These are phyloP conservation scores for Hypotaenidia philippensis DNA, from an alignment of 2,797 vertebrate genomes.

Conservation along the genomic window DNA sequence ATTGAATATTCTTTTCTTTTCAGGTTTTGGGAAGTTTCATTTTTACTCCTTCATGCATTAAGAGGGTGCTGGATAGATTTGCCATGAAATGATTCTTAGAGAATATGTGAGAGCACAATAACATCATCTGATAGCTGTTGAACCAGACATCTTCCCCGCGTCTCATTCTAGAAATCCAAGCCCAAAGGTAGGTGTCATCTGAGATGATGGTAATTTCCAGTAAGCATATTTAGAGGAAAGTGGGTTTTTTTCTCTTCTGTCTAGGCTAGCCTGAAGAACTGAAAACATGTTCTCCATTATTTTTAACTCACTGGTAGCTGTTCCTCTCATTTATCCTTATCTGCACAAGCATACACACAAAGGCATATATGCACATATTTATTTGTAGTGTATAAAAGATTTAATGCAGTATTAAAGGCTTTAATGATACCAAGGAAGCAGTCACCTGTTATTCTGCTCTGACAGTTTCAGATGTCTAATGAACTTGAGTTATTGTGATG, in stretches of 20 bases:
- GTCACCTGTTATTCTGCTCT: conserved; percentile 47
- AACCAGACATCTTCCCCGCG: neutral
- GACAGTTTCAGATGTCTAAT: conserved; percentile 38
- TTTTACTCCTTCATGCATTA: neutral
- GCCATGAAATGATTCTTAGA: neutral
- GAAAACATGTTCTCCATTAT: neutral
- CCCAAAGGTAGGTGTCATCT: neutral
- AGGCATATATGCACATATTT: neutral
- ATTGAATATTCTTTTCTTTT: neutral
- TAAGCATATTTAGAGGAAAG: neutral
- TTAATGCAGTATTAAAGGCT: neutral
- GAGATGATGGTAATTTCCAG: neutral
- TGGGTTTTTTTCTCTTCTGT: neutral
- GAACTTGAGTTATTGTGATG: conserved; percentile 49
- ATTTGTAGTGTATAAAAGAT: neutral
- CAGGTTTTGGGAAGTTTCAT: neutral
- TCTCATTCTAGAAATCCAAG: neutral
- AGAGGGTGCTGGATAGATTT: neutral
- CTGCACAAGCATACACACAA: neutral
- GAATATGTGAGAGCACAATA: neutral
- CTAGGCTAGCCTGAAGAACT: neutral
- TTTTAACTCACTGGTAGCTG: neutral
- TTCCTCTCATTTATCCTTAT: neutral
- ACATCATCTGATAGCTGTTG: neutral
- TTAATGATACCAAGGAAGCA: conserved; percentile 24